Conservation (phyloP, 2,113 vertebrate species). For the Sisor rabdophorus region DNA sequence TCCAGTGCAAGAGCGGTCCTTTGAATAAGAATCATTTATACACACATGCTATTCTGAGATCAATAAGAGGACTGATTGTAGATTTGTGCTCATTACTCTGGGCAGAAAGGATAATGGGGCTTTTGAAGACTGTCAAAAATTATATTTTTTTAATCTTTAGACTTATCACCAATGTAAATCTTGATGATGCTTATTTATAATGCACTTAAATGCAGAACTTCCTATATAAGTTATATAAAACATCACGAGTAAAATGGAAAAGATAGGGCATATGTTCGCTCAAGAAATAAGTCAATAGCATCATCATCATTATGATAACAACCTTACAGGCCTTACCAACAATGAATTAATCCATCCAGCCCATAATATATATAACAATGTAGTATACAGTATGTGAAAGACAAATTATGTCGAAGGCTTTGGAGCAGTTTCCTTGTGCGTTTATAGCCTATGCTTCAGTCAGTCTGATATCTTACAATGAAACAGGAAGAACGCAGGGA, state of each 20-base stretch:
- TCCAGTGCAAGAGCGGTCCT: conserved; percentile 10
- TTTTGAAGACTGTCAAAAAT: conserved; percentile 34
- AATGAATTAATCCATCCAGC: background rate
- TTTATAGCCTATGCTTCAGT: background rate
- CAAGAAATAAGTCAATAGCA: background rate
- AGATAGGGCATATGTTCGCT: conserved; percentile 13
- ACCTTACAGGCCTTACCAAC: background rate
- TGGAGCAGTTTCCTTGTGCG: background rate
- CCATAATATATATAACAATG: background rate
- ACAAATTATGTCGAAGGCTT: conserved; percentile 4
- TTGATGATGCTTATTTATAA: conserved; percentile 26
- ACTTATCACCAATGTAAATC: conserved; percentile 16
- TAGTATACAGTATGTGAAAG: background rate
- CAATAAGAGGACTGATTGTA: conserved; percentile 31
- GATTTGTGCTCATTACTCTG: conserved; percentile 38
- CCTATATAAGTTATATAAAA: background rate
- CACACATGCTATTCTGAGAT: conserved; percentile 34
- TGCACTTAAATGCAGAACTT: background rate
- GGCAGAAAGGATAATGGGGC: conserved; percentile 35
- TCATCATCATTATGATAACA: conserved; percentile 21
- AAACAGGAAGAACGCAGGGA: conserved; percentile 16
- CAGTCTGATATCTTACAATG: conserved; percentile 23
- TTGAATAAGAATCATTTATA: conserved; percentile 33
- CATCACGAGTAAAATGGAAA: background rate
- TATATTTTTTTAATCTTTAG: conserved; percentile 15